These are phyloP conservation scores for Drosophila ustulata DNA, from an alignment of 2,888 invertebrate genomes.

Conservation along the genomic window DNA sequence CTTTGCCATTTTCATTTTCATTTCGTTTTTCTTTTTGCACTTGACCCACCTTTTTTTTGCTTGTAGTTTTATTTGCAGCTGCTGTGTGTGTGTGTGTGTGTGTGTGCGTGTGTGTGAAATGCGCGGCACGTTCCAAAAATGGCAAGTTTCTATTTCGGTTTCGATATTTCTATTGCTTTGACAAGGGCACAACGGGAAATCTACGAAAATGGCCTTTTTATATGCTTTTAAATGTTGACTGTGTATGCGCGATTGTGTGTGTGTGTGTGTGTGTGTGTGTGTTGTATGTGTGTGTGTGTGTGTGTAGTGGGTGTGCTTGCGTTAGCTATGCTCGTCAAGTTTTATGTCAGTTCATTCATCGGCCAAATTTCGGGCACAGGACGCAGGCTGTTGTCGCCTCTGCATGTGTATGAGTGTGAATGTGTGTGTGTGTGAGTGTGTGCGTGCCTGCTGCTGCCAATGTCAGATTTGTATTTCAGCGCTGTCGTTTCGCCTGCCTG, in stretches of 20 bases:
- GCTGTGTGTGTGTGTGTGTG: slow-evolving; percentile 26
- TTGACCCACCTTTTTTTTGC: slow-evolving; percentile 83
- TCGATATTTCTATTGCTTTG: slow-evolving; percentile 52
- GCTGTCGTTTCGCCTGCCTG: slow-evolving; percentile 45
- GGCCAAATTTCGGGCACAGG: slow-evolving; percentile 58
- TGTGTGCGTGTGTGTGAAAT: slow-evolving; percentile 44
- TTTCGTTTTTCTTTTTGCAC: slow-evolving; percentile 68
- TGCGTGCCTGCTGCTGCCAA: slow-evolving; percentile 63
- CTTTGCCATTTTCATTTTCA: slow-evolving; percentile 7
- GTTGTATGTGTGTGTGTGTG: slow-evolving; percentile 22
- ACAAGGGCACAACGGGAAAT: slow-evolving; percentile 60
- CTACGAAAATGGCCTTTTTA: slow-evolving; percentile 73
- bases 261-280: slow-evolving; percentile 29
- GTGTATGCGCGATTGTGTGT: slow-evolving; percentile 40
- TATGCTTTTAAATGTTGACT: slow-evolving; percentile 68
- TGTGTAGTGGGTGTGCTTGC: slow-evolving; percentile 29
- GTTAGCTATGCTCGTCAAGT: slow-evolving; percentile 53
- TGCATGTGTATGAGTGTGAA: slow-evolving; percentile 20
- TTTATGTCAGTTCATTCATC: slow-evolving; percentile 82
- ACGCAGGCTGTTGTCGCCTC: slow-evolving; percentile 61
- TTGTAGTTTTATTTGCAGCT: slow-evolving; percentile 44
- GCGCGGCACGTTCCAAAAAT: slow-evolving; percentile 69
- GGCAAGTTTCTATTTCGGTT: slow-evolving; percentile 54
- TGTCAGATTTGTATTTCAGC: slow-evolving; percentile 64
- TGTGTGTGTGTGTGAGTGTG: slow-evolving; percentile 19